These are phyloP conservation scores for Atta texana DNA, from an alignment of 1,140 invertebrate species.

Conservation along the genomic window DNA sequence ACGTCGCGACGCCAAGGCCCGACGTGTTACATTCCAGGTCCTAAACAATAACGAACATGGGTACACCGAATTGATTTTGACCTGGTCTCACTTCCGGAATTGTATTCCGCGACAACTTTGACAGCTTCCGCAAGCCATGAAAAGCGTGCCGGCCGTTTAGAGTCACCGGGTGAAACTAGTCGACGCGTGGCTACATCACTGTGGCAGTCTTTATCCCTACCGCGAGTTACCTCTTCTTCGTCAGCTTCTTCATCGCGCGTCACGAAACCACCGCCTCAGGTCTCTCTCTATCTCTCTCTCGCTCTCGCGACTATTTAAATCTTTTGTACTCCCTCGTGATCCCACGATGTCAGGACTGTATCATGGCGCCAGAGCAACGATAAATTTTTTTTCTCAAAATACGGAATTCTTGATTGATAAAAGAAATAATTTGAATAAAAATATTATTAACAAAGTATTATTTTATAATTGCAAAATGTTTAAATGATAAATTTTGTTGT, in stretches of 20 bases:
- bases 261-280: slow-evolving; percentile 53
- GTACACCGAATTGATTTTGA: neutral
- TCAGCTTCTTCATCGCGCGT: slow-evolving; percentile 70
- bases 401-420: neutral
- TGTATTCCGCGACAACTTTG: neutral
- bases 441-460: neutral
- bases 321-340: slow-evolving; percentile 75
- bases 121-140: slow-evolving; percentile 53
- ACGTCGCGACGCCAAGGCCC: slow-evolving; percentile 15
- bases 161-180: slow-evolving; percentile 78
- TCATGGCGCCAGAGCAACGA: neutral
- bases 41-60: neutral
- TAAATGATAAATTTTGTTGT: neutral
- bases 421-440: neutral
- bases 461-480: neutral
- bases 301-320: slow-evolving; percentile 81
- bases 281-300: slow-evolving; percentile 33
- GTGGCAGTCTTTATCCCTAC: slow-evolving; percentile 76
- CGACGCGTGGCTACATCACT: slow-evolving; percentile 70
- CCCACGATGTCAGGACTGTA: slow-evolving; percentile 33
- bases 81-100: slow-evolving; percentile 5
- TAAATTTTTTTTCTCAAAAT: neutral
- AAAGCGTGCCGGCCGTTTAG: slow-evolving; percentile 76
- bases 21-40: slow-evolving; percentile 7
- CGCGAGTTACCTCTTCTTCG: slow-evolving; percentile 63